Percentiles rank a stretch among this genome's conserved stretches.
These are phyloP conservation scores for Myiothlypis chrysogaster DNA, from an alignment of 2,797 vertebrate genomes.

Conservation along the genomic window DNA sequence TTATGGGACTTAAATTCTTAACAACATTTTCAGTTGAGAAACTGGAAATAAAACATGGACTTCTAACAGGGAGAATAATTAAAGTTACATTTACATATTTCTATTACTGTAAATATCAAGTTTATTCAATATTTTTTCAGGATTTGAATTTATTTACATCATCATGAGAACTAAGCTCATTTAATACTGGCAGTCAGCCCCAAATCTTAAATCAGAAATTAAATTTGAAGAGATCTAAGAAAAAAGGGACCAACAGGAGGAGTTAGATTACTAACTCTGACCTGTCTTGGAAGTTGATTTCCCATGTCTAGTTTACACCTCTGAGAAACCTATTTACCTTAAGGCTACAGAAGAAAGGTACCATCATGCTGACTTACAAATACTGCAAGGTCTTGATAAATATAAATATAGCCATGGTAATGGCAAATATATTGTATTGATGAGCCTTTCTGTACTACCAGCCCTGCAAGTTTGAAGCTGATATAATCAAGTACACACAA, in stretches of 20 bases:
- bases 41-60: background rate
- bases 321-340: background rate
- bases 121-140: background rate
- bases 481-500: background rate
- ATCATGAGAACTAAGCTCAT: background rate
- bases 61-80: background rate
- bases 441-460: background rate
- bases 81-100: background rate
- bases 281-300: background rate
- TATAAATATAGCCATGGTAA: background rate
- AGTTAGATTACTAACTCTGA: background rate
- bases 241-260: background rate
- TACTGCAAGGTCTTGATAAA: background rate
- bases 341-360: background rate
- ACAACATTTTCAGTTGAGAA: background rate
- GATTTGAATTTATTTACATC: background rate
- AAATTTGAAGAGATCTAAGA: background rate
- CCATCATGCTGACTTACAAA: background rate
- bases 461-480: background rate
- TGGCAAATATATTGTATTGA: background rate
- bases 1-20: background rate
- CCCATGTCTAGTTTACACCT: background rate
- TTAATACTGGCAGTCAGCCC: background rate
- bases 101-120: background rate
- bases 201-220: background rate